Base-by-base conservation (phyloP, 1,140 invertebrate genomes). In the Sweltsa coloradensis region DNA sequence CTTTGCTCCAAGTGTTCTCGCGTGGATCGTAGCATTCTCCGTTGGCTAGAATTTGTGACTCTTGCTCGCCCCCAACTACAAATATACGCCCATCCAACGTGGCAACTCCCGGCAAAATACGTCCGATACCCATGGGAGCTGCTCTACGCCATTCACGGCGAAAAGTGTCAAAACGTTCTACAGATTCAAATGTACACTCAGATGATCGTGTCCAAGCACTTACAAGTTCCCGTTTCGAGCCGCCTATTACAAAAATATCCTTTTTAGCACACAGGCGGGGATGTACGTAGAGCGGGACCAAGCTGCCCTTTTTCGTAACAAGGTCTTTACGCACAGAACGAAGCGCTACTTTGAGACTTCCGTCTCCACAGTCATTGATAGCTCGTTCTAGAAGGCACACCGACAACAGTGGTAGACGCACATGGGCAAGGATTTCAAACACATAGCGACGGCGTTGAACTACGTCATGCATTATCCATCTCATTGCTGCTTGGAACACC, bases 31-130 rank as follows among this genome's bases (percentile, higher is more conserved):
- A 92, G 47, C 84, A 82, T 66, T 91, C 88, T 7, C 89, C 87
- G 60, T 88, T 89, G 13, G 87, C 85, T n/a, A 94, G 72, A 54
- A 93, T 93, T 57, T 89, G 81, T 3, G 85, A 89, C 52, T 89
- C 87, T 48, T 89, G 79, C 61, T 94, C 91, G 1, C 92, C 92
- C 39, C 91, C 91, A 24, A 94, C 81, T 5, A 90, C 90, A 61
- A 90, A 97, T 48, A 96, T 87, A 53, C 85, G 76, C 9, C 86
- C 88, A 57, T 90, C 83, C 29, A 95, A 62, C n/a, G 83, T 74
- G 2, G 89, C 86, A 5, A 93, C 86, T 26, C 89, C 91, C 1
- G 91, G 90, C 49, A 93, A 70, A 58, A 94, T 92, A 53, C 91
- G 71, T 1, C 87, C 85, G 52, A 91, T 84, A 37, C 77, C 74